phyloP scores from a whole-genome alignment of 1,140 invertebrate genomes.

The Eubasilissa regina region DNA sequence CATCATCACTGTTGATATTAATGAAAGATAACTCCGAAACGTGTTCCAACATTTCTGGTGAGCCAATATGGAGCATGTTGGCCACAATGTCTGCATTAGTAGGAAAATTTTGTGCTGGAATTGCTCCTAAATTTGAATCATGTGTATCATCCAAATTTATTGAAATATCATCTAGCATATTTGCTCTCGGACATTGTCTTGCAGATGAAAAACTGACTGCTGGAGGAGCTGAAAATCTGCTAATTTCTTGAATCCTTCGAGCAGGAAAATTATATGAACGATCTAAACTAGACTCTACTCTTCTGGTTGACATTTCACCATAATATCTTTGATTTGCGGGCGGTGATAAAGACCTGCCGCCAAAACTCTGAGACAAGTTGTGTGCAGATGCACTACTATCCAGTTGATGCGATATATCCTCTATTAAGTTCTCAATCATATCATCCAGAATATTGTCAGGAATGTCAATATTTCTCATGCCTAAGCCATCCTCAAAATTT shows the following conservation, averaged over 20 bases:
- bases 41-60: constrained; percentile 2
- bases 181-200: too few species aligned
- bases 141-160: too few species aligned
- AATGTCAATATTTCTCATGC: neutral
- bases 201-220: too few species aligned
- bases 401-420: constrained; percentile 10
- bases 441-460: neutral
- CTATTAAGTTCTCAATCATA: constrained; percentile 6
- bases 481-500: neutral
- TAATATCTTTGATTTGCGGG: constrained; percentile 5
- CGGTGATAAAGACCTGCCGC: neutral
- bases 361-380: constrained; percentile 12
- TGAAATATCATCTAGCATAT: too few species aligned
- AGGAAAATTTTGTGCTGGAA: neutral
- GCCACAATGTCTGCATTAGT: neutral
- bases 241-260: too few species aligned
- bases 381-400: neutral
- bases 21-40: constrained; percentile 27
- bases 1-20: constrained; percentile 3
- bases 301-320: neutral
- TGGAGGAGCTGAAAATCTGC: too few species aligned
- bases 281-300: too few species aligned
- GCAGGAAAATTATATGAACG: too few species aligned
- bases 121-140: too few species aligned
- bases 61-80: neutral